Percentiles rank a stretch among this genome's conserved stretches.
Evolutionary conservation across 92 coral and sea anemone genomes (phyloP).

Genomic region (Parazoanthus darwini): DNA sequence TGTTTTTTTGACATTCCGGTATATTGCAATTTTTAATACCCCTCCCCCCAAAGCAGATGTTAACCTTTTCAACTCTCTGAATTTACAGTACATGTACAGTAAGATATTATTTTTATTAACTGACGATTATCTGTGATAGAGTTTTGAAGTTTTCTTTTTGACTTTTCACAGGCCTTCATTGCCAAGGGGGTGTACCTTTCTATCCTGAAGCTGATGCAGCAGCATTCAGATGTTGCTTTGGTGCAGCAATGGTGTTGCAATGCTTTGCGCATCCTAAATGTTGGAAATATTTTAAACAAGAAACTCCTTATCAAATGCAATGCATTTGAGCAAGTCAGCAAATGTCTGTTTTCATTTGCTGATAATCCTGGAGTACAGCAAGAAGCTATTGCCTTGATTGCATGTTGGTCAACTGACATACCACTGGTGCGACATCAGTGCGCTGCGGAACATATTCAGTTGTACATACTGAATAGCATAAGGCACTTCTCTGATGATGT

Average conservation of each 20-base stretch:
- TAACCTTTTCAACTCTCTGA: too few species aligned
- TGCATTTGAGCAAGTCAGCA: slow-evolving; percentile 59
- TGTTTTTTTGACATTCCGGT: too few species aligned
- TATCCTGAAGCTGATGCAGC: slow-evolving; percentile 67
- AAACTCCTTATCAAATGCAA: slow-evolving; percentile 62
- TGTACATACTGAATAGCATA: slow-evolving; percentile 62
- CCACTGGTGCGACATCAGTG: slow-evolving; percentile 85
- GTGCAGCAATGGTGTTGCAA: slow-evolving; percentile 83
- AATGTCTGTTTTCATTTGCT: slow-evolving; percentile 40
- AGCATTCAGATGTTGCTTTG: slow-evolving; percentile 46
- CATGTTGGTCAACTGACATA: slow-evolving; percentile 81
- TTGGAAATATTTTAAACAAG: slow-evolving; percentile 61
- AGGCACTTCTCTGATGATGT: slow-evolving; percentile 37
- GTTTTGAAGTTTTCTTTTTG: neutral
- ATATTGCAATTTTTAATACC: too few species aligned
- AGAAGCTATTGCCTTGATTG: slow-evolving; percentile 85
- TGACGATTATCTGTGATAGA: too few species aligned
- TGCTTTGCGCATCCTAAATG: slow-evolving; percentile 64
- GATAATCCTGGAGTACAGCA: slow-evolving; percentile 60
- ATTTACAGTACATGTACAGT: too few species aligned
- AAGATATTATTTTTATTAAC: too few species aligned
- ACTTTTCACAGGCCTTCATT: slow-evolving; percentile 58
- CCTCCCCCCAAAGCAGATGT: too few species aligned
- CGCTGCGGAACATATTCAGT: slow-evolving; percentile 73
- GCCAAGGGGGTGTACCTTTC: slow-evolving; percentile 71